Conservation (phyloP, 2,888 invertebrate genomes). For the Steinernema carpocapsae region DNA sequence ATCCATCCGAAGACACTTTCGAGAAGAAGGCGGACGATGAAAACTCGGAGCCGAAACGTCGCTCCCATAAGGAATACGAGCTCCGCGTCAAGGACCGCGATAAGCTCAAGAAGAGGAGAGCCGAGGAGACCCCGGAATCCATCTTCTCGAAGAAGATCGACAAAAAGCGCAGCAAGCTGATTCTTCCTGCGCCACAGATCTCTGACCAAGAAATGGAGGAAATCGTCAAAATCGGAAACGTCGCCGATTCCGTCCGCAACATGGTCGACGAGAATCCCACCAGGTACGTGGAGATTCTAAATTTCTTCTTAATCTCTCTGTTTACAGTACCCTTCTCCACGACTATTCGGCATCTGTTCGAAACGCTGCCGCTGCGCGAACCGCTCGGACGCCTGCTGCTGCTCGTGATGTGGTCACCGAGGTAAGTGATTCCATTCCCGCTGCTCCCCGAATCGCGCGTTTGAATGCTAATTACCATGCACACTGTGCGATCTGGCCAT, state of each 20-base stretch:
- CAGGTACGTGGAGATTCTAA: slow-evolving; percentile 43
- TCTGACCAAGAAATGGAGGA: slow-evolving; percentile 79
- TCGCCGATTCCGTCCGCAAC: slow-evolving; percentile 75
- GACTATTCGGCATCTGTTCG: slow-evolving; percentile 83
- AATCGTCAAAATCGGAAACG: slow-evolving; percentile 77
- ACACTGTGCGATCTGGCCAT: neutral
- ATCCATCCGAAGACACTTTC: slow-evolving; percentile 84
- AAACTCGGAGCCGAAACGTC: slow-evolving; percentile 57
- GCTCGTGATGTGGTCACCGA: slow-evolving; percentile 61
- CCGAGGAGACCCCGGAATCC: slow-evolving; percentile 82
- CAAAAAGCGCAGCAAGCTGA: slow-evolving; percentile 77
- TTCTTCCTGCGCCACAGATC: slow-evolving; percentile 94
- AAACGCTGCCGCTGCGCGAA: slow-evolving; percentile 79
- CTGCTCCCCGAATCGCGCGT: neutral
- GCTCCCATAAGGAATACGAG: slow-evolving; percentile 72
- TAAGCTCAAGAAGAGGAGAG: slow-evolving; percentile 81
- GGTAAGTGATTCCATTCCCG: slow-evolving; percentile 41
- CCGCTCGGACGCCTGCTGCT: slow-evolving; percentile 75
- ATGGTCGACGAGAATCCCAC: slow-evolving; percentile 77
- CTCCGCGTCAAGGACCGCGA: slow-evolving; percentile 93
- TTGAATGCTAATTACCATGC: neutral
- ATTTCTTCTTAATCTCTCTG: slow-evolving; percentile 29
- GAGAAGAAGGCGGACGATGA: slow-evolving; percentile 50
- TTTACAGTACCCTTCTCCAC: slow-evolving; percentile 77
- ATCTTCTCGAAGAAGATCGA: slow-evolving; percentile 66